These are phyloP conservation scores for Strigamia maritima DNA, from an alignment of 2,888 invertebrate species.

Conservation along the genomic window DNA sequence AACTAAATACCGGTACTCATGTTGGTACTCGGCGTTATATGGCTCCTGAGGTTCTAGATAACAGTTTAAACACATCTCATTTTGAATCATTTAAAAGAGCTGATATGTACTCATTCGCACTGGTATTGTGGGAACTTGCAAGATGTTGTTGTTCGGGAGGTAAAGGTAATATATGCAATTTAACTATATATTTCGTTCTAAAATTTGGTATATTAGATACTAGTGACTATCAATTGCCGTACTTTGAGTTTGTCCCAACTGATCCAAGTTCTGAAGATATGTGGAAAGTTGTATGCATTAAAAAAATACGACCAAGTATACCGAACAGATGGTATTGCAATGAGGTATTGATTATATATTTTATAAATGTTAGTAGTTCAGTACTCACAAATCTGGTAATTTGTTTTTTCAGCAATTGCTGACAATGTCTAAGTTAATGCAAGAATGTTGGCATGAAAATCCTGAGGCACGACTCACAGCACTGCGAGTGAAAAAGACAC, in stretches of 20 bases:
- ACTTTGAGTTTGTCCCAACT: conserved; percentile 73
- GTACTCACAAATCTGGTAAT: too few species aligned
- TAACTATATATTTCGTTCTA: not conserved
- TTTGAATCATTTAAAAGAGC: conserved; percentile 86
- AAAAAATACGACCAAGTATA: conserved; percentile 67
- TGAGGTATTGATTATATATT: conserved; percentile 50
- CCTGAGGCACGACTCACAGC: conserved; percentile 86
- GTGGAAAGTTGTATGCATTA: conserved; percentile 71
- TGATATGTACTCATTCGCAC: conserved; percentile 82
- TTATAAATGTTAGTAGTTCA: too few species aligned
- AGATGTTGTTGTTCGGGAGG: conserved; percentile 61
- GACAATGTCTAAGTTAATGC: conserved; percentile 70
- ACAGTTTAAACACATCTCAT: conserved; percentile 67
- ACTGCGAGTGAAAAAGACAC: conserved; percentile 86
- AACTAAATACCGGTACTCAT: conserved; percentile 71
- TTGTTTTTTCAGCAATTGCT: conserved; percentile 52
- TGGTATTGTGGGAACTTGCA: conserved; percentile 84
- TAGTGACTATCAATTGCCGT: conserved; percentile 69
- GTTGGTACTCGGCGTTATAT: conserved; percentile 86
- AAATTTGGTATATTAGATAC: conserved; percentile 47
- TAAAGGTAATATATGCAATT: not conserved
- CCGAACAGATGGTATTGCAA: conserved; percentile 68
- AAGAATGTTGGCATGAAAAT: conserved; percentile 85
- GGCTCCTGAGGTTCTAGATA: conserved; percentile 86
- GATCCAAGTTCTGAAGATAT: conserved; percentile 88